Evolutionary conservation across 2,888 invertebrate species (phyloP).

Genomic region (Agrilus mali): DNA sequence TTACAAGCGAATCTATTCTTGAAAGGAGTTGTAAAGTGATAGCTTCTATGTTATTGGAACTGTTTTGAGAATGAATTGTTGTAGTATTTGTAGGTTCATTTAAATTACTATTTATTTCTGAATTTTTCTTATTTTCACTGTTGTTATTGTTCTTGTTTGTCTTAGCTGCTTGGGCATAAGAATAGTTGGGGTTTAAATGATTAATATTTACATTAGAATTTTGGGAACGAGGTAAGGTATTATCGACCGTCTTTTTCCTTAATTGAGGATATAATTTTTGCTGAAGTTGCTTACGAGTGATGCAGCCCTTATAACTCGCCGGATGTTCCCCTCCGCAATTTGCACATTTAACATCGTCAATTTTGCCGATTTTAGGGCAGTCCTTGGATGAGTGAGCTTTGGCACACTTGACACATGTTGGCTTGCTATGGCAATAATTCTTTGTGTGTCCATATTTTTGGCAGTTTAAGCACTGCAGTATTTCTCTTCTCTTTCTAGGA

Average conservation of each 20-base stretch:
- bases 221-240: neutral
- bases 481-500: constrained; percentile 1
- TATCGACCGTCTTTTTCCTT: neutral
- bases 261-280: neutral
- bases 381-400: neutral
- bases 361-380: neutral
- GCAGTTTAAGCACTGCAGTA: constrained; percentile 4
- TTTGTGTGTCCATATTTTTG: constrained; percentile 3
- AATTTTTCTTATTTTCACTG: no score
- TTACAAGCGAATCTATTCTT: neutral
- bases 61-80: no score
- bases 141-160: no score
- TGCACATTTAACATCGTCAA: neutral
- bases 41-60: neutral
- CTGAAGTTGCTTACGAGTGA: neutral
- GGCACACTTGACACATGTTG: neutral
- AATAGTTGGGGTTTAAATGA: neutral
- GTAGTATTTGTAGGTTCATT: no score
- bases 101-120: no score
- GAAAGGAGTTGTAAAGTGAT: neutral
- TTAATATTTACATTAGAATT: no score
- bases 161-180: neutral
- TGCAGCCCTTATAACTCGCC: constrained; percentile 2
- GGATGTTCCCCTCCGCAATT: neutral
- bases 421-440: neutral